Base-by-base conservation (phyloP, 2,797 vertebrate genomes). In the Simalia tracyae region DNA sequence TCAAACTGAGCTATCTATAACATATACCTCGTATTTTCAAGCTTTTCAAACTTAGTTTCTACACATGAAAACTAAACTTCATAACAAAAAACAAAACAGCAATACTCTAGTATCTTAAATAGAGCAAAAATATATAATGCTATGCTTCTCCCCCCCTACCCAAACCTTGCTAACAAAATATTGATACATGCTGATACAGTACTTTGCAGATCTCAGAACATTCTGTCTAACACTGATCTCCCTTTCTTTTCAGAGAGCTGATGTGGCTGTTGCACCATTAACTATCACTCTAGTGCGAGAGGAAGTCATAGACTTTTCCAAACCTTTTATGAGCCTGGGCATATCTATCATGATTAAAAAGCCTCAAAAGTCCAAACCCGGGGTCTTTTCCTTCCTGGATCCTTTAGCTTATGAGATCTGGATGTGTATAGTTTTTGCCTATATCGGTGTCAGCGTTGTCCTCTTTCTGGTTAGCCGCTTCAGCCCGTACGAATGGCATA, bases 281-380 rank as follows among this genome's bases (percentile, higher is more conserved):
- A 99, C 99, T 81, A 99, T 99, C 97, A 99, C 99, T 1, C 97
- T 99, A 94, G 99, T 99, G 56, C 98, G 99, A 87, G 99, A 99
- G 96, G 99, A 99, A 97, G 99, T 99, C 92, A 99, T 99, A 89
- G 99, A 99, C 97, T 99, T 99, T 98, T 99, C 99, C 94, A 99
- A 99, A 96, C 99, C 99, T 0, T 99, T 99, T 96, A 99, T 99
- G 99, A 99, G 99, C 60, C 96, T 99, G 96, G 99, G 99, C 15
- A 99, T 99, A 96, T 99, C 99, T 95, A 99, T 99, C 94, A 99
- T 99, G 99, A 99, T 99, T 95, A 99, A 99, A 97, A 99, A 99
- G 95, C 99, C 99, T 88, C 99, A 98, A 93, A 99, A 99, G 96
- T 99, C 99, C 96, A 99, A 99, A 95, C 99, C 99, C 0, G 99